Percentiles rank a stretch among this genome's conserved stretches.
phyloP scores from a whole-genome alignment of 2,113 vertebrate genomes.

The Aptenodytes forsteri region DNA sequence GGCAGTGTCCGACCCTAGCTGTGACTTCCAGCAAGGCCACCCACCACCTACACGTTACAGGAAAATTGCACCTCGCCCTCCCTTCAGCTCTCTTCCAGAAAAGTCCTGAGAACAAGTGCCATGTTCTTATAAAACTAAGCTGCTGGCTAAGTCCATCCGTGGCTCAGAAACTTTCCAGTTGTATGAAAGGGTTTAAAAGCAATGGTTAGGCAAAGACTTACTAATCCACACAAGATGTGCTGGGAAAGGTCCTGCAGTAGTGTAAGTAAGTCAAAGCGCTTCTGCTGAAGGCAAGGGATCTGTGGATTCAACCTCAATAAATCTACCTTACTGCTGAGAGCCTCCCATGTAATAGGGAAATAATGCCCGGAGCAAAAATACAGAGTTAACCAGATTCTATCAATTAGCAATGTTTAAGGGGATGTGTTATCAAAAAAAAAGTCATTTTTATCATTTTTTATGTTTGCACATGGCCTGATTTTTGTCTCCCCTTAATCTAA shows the following conservation, averaged over 20 bases:
- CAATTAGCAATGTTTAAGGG: neutral
- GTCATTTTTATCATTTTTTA: neutral
- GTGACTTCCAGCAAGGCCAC: neutral
- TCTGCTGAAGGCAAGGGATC: neutral
- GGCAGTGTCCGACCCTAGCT: accelerated
- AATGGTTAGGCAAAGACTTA: neutral
- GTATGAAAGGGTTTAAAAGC: neutral
- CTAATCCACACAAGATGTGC: neutral
- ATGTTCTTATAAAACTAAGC: neutral
- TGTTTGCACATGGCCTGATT: neutral
- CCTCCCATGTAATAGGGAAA: neutral
- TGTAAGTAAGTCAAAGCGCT: neutral
- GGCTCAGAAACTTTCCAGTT: neutral
- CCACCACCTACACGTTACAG: neutral
- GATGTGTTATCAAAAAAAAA: neutral
- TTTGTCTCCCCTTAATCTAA: neutral
- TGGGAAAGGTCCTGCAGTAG: neutral
- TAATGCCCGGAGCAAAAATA: neutral
- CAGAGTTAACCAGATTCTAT: neutral
- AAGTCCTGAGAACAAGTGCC: neutral
- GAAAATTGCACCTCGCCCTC: neutral
- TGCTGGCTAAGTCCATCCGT: neutral
- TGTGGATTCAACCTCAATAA: neutral
- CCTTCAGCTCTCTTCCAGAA: neutral
- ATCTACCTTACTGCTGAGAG: neutral